Base-by-base conservation (phyloP, 2,888 invertebrate species). In the Callimorpha dominula region DNA sequence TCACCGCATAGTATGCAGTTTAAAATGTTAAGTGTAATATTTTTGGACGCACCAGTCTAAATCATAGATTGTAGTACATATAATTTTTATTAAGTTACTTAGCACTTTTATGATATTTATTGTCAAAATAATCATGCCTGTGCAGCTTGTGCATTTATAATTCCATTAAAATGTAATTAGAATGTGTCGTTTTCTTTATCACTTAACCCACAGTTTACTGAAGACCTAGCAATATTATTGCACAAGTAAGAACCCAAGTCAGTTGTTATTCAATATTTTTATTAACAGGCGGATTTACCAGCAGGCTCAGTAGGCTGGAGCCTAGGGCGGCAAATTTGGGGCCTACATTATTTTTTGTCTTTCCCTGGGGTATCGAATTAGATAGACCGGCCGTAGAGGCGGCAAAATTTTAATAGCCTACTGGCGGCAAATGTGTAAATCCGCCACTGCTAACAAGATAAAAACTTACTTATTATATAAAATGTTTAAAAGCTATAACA, bases 91-190 rank as follows among this genome's bases (percentile, higher is more conserved):
- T 92, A 91, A 91, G 89, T 93, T 91, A 92, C 91, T 92, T 91
- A 92, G 94, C 94, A 94, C 93, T 90, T 89, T 90, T 88, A 92
- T 87, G 83, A 89, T 94, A 93, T 93, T 93, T 94, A 94, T 94
- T 94, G 88, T 92, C 86, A 88, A 90, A 91, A 91, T 92, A 91
- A 92, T 91, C 88, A 92, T 94, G 93, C 92, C 89, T 91, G 86
- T 87, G 91, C 93, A 91, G 94, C 94, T 94, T 94, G 86, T 92
- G 94, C 94, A 91, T 95, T 94, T 94, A 92, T 93, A 91, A 95
- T 94, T 94, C 94, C 92, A 95, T 88, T 95, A 95, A 95, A 95
- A 89, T 94, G 91, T 95, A 92, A 95, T 95, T 95, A 94, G 90
- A 91, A 89, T 81, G 60, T 50, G 64, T 76, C 78, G 82, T 86